Conservation (phyloP, 2,113 vertebrate genomes). For the Centrocercus urophasianus region DNA sequence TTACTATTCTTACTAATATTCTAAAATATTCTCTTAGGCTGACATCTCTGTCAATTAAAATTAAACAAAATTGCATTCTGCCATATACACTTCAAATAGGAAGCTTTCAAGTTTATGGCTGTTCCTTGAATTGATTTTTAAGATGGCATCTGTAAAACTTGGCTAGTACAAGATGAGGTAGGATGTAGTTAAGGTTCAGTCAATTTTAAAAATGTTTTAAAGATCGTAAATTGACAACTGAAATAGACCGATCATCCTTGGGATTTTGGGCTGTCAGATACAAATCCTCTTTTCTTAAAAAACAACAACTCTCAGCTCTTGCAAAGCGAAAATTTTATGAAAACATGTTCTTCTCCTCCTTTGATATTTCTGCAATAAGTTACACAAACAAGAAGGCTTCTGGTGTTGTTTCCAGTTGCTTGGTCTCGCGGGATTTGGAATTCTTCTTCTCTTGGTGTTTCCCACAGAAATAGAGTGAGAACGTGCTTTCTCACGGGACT, state of each 20-base stretch:
- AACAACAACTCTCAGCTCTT: slow-evolving; percentile 19
- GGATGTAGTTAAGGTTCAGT: slow-evolving; percentile 81
- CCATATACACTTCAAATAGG: slow-evolving; percentile 77
- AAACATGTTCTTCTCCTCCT: slow-evolving; percentile 43
- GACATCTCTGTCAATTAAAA: slow-evolving; percentile 88
- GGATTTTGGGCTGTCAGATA: slow-evolving; percentile 72
- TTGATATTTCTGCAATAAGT: slow-evolving; percentile 73
- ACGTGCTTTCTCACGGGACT: slow-evolving; percentile 80
- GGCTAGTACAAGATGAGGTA: slow-evolving; percentile 79
- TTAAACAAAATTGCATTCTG: slow-evolving; percentile 85
- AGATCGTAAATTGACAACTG: slow-evolving; percentile 80
- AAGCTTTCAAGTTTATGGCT: slow-evolving; percentile 80
- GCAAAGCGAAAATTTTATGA: slow-evolving; percentile 66
- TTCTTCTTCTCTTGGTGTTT: slow-evolving; percentile 72
- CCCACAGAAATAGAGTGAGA: slow-evolving; percentile 75
- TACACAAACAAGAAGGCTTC: slow-evolving; percentile 73
- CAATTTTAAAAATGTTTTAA: slow-evolving; percentile 80
- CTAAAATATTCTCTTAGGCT: slow-evolving; percentile 85
- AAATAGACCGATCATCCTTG: slow-evolving; percentile 68
- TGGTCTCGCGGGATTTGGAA: slow-evolving; percentile 71
- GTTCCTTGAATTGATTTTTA: slow-evolving; percentile 84
- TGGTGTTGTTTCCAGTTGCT: slow-evolving; percentile 71
- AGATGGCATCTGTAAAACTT: slow-evolving; percentile 84
- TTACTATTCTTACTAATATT: slow-evolving; percentile 86
- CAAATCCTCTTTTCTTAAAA: slow-evolving; percentile 27